Evolutionary conservation across 2,113 vertebrate genomes (phyloP).

Genomic region (Chaetorhynchus papuensis): DNA sequence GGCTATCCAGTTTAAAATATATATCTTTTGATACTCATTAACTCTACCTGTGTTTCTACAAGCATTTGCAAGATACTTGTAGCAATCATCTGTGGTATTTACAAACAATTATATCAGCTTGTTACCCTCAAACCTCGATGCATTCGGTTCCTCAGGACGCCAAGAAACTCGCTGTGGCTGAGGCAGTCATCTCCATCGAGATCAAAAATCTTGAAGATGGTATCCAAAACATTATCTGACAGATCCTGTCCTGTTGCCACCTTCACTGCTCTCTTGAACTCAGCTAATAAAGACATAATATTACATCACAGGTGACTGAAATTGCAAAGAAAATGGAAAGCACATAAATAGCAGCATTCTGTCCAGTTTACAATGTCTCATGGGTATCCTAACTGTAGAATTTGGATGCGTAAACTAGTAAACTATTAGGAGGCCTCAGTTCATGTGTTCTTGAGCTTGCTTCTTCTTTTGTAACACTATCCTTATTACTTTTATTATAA

Average conservation of each 20-base stretch:
- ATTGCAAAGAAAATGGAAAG: background rate
- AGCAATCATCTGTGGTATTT: background rate
- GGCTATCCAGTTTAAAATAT: background rate
- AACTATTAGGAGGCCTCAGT: background rate
- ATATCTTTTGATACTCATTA: background rate
- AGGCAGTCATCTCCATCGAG: conserved; percentile 93
- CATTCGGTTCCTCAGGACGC: conserved; percentile 88
- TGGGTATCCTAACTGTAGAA: background rate
- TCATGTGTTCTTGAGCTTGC: background rate
- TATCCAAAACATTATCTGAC: conserved; percentile 91
- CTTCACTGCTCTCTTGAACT: conserved; percentile 93
- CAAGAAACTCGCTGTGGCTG: conserved; percentile 91
- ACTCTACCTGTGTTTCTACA: background rate
- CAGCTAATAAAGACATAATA: conserved; percentile 73
- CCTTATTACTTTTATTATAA: background rate
- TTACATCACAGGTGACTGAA: background rate
- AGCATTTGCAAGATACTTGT: background rate
- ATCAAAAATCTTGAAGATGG: conserved; percentile 95
- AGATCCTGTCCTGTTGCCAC: conserved; percentile 93
- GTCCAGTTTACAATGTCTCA: background rate
- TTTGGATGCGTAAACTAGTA: background rate
- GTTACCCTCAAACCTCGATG: conserved; percentile 92
- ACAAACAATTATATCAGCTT: background rate
- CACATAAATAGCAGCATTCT: background rate
- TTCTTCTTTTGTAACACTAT: background rate